A percentile compares a stretch with the other conserved stretches of the same genome.
Evolutionary conservation across 2,797 vertebrate genomes (phyloP).

Genomic region (Linurgus olivaceus): DNA sequence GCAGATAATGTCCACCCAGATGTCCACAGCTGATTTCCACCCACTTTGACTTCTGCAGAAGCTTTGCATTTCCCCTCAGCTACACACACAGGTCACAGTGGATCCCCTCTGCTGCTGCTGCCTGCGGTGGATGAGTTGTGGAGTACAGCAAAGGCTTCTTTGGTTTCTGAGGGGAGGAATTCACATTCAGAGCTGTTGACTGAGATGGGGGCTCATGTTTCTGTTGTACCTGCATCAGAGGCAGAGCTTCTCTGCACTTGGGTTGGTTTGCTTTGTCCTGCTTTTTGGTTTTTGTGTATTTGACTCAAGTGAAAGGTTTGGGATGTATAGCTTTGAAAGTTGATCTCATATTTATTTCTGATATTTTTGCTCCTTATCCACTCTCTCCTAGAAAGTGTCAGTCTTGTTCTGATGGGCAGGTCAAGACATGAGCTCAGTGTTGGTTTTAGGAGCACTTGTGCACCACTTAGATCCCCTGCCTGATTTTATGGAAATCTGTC

Average conservation of each 20-base stretch:
- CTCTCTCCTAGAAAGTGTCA: neutral
- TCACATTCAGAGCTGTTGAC: neutral
- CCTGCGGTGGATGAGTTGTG: neutral
- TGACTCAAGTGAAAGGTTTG: neutral
- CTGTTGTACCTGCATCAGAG: neutral
- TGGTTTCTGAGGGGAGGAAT: neutral
- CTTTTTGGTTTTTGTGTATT: neutral
- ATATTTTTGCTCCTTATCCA: neutral
- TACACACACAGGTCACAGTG: accelerated
- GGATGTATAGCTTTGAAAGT: neutral
- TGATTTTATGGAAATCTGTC: neutral
- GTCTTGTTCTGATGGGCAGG: neutral
- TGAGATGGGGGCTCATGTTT: neutral
- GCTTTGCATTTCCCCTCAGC: neutral
- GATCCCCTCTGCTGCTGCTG: neutral
- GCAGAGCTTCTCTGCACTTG: neutral
- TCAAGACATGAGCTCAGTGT: neutral
- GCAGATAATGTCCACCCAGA: neutral
- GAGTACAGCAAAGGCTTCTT: accelerated
- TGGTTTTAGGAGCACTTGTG: neutral
- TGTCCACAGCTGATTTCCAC: neutral
- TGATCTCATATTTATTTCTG: neutral
- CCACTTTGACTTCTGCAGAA: neutral
- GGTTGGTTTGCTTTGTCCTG: neutral
- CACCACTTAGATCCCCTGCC: neutral